Percentiles rank a stretch among this genome's conserved stretches.
Evolutionary conservation across 2,113 vertebrate species (phyloP).

Genomic region (Ciconia stormi): DNA sequence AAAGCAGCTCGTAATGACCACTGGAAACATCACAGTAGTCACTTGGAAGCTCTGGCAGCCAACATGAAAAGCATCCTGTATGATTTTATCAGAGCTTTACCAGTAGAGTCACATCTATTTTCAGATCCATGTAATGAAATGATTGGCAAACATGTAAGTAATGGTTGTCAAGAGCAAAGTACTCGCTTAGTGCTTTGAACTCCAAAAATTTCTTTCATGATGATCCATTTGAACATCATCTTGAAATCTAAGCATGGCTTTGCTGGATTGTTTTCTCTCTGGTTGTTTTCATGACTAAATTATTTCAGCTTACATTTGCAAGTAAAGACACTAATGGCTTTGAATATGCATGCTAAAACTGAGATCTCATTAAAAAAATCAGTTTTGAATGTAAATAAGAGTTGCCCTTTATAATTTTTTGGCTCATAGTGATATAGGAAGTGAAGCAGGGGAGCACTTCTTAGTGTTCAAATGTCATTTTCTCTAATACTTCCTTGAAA

Average conservation of each 20-base stretch:
- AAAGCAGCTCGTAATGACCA: neutral
- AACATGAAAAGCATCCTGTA: neutral
- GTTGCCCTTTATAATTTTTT: neutral
- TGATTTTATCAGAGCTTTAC: constrained; percentile 12
- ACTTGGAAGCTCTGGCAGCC: neutral
- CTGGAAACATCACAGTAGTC: neutral
- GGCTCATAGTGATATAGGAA: neutral
- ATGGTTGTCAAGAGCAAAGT: constrained; percentile 14
- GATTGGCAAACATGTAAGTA: neutral
- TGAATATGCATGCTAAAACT: neutral
- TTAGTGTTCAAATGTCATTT: neutral
- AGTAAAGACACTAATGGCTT: neutral
- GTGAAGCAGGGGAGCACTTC: neutral
- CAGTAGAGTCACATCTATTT: neutral
- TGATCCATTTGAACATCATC: neutral
- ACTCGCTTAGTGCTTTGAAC: constrained; percentile 3
- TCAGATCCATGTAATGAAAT: neutral
- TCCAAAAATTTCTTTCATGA: constrained; percentile 1
- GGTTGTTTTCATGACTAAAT: neutral
- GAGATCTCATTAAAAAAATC: neutral
- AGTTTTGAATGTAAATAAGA: neutral
- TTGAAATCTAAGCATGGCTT: constrained; percentile 22
- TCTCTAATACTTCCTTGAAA: neutral
- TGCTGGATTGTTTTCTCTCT: constrained; percentile 2
- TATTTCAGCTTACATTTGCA: neutral